Conservation (phyloP, 2,888 invertebrate genomes). For the Ophonus ardosiacus region DNA sequence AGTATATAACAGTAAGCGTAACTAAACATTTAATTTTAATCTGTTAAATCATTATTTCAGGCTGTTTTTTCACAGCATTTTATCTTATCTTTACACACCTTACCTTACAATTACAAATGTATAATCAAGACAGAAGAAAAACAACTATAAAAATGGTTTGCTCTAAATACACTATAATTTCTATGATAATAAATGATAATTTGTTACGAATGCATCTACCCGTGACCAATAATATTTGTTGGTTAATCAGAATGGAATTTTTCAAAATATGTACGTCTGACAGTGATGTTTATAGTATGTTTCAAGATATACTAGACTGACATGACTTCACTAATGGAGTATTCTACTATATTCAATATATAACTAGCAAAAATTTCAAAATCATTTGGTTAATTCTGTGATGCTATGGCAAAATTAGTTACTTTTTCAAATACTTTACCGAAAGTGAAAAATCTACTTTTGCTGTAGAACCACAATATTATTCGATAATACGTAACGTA, state of each 20-base stretch:
- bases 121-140: conserved; percentile 15
- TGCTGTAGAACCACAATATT: too few relatives aligned
- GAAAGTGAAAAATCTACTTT: too few relatives aligned
- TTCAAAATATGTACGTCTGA: conserved; percentile 4
- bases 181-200: conserved; percentile 34
- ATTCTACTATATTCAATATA: too few relatives aligned
- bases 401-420: too few relatives aligned
- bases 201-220: background rate
- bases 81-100: conserved; percentile 28
- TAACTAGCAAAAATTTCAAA: too few relatives aligned
- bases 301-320: too few relatives aligned
- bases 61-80: conserved; percentile 30
- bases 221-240: conserved; percentile 43
- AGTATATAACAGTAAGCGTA: conserved; percentile 18
- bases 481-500: too few relatives aligned
- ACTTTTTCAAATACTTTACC: too few relatives aligned
- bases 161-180: conserved; percentile 41
- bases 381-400: too few relatives aligned
- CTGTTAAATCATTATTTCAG: conserved; percentile 21
- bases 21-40: conserved; percentile 30
- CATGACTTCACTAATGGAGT: too few relatives aligned
- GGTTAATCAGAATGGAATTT: conserved; percentile 8
- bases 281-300: conserved; percentile 39
- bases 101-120: conserved; percentile 14
- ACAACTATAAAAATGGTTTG: conserved; percentile 18